Base-by-base conservation (phyloP, 2,888 invertebrate species). In the Drosophila dives region DNA sequence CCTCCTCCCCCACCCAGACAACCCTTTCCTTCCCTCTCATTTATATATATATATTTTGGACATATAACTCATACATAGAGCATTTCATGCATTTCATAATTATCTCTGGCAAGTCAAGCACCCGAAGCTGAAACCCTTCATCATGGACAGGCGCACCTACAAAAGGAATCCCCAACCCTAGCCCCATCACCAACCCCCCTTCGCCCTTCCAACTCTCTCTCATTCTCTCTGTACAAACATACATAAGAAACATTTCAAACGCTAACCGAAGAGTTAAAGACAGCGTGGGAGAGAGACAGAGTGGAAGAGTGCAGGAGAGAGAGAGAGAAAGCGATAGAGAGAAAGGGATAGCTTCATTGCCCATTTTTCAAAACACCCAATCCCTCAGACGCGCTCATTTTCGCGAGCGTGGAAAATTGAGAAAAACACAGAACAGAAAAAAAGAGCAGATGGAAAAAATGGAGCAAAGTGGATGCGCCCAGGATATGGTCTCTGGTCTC, bases 41-140 rank as follows among this genome's bases (percentile, higher is more conserved):
- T 83, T 69, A 83, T 55, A 29, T 38, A 55, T 55, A 55, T 26
- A 29, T 54, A 36, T 49, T 29, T 8, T 29, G 29, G 29, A 49
- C 26, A 55, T 15, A 55, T 83, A 86, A 74, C 74, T 83, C 81
- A 89, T 82, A 82, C 80, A 89, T 81, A 86, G 84, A 73, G 72
- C 72, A 75, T 81, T 83, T 80, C 81, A 88, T 88, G 81, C 84
- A 81, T 87, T 87, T 86, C 85, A 86, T 86, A 86, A 86, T 86
- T 87, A 86, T 86, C 85, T 82, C 81, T 70, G 72, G 81, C 79
- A 72, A 87, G 83, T 89, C 85, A 86, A 85, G 88, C 85, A 85
- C 83, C 89, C 87, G 72, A 89, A 85, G 83, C 89, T 81, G 72
- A 89, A 89, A 81, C 87, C 86, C 87, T 87, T 85, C 89, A 81